phyloP scores from a whole-genome alignment of 2,797 vertebrate genomes.

The Alca torda region DNA sequence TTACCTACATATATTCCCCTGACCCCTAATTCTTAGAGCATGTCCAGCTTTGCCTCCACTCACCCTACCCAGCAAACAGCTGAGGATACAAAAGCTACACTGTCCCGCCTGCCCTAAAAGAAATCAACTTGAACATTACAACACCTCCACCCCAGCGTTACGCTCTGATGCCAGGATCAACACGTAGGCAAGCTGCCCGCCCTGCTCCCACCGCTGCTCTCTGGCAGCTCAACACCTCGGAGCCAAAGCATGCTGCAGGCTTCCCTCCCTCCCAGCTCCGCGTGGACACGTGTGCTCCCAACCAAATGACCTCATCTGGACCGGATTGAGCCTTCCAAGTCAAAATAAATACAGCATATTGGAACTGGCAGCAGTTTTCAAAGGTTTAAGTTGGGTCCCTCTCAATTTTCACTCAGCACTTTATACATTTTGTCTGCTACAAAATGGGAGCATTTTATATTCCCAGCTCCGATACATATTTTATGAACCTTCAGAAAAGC shows the following conservation, averaged over 20 bases:
- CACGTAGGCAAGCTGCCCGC: background rate
- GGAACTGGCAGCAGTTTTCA: conserved; percentile 21
- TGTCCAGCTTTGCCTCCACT: background rate
- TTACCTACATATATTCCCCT: background rate
- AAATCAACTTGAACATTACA: conserved; percentile 55
- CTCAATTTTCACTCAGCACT: conserved; percentile 40
- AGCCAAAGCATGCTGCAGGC: background rate
- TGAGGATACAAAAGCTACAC: conserved; percentile 61
- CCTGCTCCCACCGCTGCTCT: background rate
- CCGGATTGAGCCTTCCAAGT: conserved; percentile 27
- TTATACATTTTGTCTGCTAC: background rate
- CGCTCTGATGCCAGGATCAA: conserved; percentile 64
- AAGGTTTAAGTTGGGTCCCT: conserved; percentile 26
- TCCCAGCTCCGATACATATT: conserved; percentile 13
- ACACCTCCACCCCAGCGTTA: background rate
- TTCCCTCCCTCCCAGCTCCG: conserved; percentile 12
- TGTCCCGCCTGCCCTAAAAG: conserved; percentile 39
- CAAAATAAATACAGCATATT: conserved; percentile 61
- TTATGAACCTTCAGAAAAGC: conserved; percentile 32
- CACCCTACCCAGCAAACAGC: conserved; percentile 26
- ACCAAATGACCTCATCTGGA: conserved; percentile 48
- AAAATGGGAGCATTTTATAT: conserved; percentile 35
- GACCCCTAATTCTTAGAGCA: background rate
- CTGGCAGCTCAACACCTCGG: conserved; percentile 48
- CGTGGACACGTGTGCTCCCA: background rate